Evolutionary conservation across 2,888 invertebrate species (phyloP).

Genomic region (Chamaedrilus cognettii): DNA sequence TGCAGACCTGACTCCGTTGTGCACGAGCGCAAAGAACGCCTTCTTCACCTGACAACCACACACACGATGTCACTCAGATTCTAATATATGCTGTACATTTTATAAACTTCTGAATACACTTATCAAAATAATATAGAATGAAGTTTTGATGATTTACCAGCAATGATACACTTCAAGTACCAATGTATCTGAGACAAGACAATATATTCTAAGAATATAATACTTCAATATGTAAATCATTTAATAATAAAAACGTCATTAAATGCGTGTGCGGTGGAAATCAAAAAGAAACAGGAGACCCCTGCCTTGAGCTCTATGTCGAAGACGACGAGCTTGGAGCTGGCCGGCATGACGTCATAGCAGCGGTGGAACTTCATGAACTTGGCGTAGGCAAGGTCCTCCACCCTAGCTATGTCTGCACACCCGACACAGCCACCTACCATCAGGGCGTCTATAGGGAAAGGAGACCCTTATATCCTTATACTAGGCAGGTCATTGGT

Average conservation of each 20-base stretch:
- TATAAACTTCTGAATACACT: background rate
- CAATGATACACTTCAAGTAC: no score
- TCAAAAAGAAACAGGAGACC: background rate
- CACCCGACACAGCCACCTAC: no score
- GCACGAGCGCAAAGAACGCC: conserved; percentile 98
- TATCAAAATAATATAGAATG: background rate
- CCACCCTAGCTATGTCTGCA: conserved; percentile 54
- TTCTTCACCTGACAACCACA: conserved; percentile 61
- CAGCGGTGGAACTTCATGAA: conserved; percentile 99
- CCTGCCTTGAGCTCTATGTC: conserved; percentile 85
- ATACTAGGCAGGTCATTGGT: no score
- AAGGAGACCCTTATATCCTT: no score
- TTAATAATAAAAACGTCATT: background rate
- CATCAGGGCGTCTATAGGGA: no score
- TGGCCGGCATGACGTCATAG: conserved; percentile 99
- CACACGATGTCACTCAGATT: no score
- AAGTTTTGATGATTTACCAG: no score
- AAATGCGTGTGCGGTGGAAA: background rate
- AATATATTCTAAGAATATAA: no score
- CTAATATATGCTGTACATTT: no score
- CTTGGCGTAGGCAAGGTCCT: conserved; percentile 95
- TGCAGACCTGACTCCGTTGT: conserved; percentile 97
- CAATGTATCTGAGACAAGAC: no score
- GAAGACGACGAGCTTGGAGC: conserved; percentile 98
- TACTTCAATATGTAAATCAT: no score